Base-by-base conservation (phyloP, 2,113 vertebrate genomes). In the Microtus pennsylvanicus region DNA sequence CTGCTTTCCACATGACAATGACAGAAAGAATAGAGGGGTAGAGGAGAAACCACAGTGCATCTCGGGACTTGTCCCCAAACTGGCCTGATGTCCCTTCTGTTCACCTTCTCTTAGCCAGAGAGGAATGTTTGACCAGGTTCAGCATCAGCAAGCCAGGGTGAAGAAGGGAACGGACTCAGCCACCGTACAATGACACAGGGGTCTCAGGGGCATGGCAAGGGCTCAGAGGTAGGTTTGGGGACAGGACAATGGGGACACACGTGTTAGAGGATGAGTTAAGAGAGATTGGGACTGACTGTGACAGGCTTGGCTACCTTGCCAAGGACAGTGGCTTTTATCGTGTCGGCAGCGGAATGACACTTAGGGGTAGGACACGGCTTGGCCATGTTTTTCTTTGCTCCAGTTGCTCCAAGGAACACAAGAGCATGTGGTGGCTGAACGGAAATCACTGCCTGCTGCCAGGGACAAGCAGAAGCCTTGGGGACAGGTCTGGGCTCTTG, bases 371-470 rank as follows among this genome's bases (percentile, higher is more conserved):
- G 52, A 30, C 52, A 72, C 55, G 0, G 1, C 30, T 70, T 19
- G 50, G 74, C 61, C 14, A 0, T 5, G 0, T 3, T 26, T 63
- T 33, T 21, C 50, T 75, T 26, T 0, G 0, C 30, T 30, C 72
- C 24, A 19, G 11, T 80, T 35, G 70, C 81, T 47, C 47, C 26
- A 9, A 7, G 78, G 82, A 86, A 94, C 61, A 61, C 35, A 24
- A 26, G 12, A 77, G 35, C 67, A 42, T 22, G 47, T 17, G 21
- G 76, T n/a, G 38, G 65, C 58, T 63, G 61, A 70, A 88, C 93
- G 97, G 97, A 97, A 96, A 97, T 86, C 90, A 30, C 52, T 1
- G 0, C 26, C 61, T 89, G 78, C 82, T 80, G 95, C 97, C 97
- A 97, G 91, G 91, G 67, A 97, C 92, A 93, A 58, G 74, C 61